Base-by-base conservation (phyloP, 2,797 vertebrate species). In the Leontopithecus rosalia region DNA sequence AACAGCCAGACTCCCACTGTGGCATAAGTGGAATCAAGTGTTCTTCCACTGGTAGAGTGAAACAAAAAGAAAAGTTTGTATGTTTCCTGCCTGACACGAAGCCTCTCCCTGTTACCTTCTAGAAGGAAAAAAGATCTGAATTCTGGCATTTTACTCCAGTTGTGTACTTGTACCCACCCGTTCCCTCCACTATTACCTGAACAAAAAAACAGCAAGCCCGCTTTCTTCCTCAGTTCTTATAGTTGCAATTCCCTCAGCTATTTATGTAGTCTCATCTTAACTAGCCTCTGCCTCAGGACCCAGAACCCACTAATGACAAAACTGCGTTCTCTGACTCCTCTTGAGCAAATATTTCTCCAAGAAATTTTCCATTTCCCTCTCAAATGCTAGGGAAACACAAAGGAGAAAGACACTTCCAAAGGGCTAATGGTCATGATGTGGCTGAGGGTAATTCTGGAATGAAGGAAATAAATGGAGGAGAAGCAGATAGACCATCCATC, bases 171-270 rank as follows among this genome's bases (percentile, higher is more conserved):
- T n/a, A 67, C 20, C 24, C 58, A 2, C 11, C 26, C 24, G 41
- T 75, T n/a, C 11, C 24, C 10, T 48, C 12, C 4, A 41, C n/a
- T 7, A 26, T 20, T 7, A n/a, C 2, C 12, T 14, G 36, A 28
- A 17, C 4, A 33, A 4, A 46, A 46, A 77, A 46, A 55, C 4
- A 0, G 2, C 12, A 67, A 13, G 17, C 24, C 15, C 0, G 0
- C 39, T 50, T 22, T 30, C 7, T 52, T 10, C 48, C 20, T 13
- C 1, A 20, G 22, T 70, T 73, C n/a, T 85, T 52, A 41, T 0
- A 52, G 1, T 41, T 73, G 4, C 2, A 26, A 30, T 52, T 43
- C 17, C 48, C 7, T 24, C 26, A 13, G 19, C 41, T 64, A n/a
- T 5, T 70, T 58, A 22, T 9, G 7, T 0, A 36, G 8, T 41